Percentiles rank a stretch among this genome's conserved stretches.
Evolutionary conservation across 1,140 invertebrate species (phyloP).

Genomic region (Scaptodrosophila lebanonensis): DNA sequence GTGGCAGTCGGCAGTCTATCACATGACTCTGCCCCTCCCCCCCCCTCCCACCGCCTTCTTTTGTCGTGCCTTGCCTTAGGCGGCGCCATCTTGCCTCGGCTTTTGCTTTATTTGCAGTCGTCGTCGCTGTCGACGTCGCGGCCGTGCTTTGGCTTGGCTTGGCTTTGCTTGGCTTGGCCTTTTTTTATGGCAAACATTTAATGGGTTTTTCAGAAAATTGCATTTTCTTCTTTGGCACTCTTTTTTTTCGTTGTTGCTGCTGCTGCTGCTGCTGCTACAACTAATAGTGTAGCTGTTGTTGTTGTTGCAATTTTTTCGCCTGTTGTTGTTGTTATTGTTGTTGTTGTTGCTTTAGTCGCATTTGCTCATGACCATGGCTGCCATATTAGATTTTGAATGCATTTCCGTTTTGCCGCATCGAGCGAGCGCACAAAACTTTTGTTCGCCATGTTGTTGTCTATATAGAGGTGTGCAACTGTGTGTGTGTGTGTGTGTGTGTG

Average conservation of each 20-base stretch:
- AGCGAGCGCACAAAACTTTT: slow-evolving; percentile 54
- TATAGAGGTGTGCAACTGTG: background rate
- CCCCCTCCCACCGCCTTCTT: slow-evolving; percentile 30
- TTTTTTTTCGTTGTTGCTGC: slow-evolving; percentile 68
- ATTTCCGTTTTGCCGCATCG: slow-evolving; percentile 76
- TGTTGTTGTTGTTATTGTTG: slow-evolving; percentile 7
- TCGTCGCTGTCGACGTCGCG: slow-evolving; percentile 11
- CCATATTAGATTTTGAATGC: slow-evolving; percentile 77
- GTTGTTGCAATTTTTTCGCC: slow-evolving; percentile 4
- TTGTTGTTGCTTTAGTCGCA: slow-evolving; percentile 15
- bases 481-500: slow-evolving; percentile 11
- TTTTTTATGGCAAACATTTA: slow-evolving; percentile 67
- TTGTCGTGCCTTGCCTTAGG: slow-evolving; percentile 32
- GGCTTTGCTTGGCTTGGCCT: slow-evolving; percentile 5
- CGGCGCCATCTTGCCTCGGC: slow-evolving; percentile 8
- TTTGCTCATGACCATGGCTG: slow-evolving; percentile 76
- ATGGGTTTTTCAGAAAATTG: slow-evolving; percentile 77
- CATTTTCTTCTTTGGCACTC: slow-evolving; percentile 76
- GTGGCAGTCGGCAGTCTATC: slow-evolving; percentile 28
- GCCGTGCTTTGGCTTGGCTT: slow-evolving; percentile 7
- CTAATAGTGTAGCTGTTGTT: slow-evolving; percentile 26
- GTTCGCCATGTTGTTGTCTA: slow-evolving; percentile 52
- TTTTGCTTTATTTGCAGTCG: slow-evolving; percentile 68
- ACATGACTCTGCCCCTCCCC: slow-evolving; percentile 18
- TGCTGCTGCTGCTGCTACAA: slow-evolving; percentile 54